Conservation (phyloP, 2,888 invertebrate genomes). For the Panopea generosa region DNA sequence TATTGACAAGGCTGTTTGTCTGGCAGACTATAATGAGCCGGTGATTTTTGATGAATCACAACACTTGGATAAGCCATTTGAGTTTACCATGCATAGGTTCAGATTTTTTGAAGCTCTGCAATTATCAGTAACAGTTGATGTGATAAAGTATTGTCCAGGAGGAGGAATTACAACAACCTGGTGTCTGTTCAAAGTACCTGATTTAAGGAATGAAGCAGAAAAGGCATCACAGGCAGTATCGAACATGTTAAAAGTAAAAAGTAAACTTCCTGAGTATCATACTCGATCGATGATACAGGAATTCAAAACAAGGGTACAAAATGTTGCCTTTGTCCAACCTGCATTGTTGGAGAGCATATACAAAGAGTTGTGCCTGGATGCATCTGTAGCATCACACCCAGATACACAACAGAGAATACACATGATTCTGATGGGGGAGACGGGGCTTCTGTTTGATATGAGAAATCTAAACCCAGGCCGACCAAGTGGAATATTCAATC, state of each 20-base stretch:
- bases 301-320: slow-evolving; percentile 26
- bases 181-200: not conserved
- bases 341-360: slow-evolving; percentile 32
- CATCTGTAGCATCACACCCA: slow-evolving; percentile 33
- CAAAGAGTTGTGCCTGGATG: slow-evolving; percentile 45
- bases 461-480: slow-evolving; percentile 40
- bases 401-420: slow-evolving; percentile 21
- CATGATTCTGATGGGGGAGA: slow-evolving; percentile 33
- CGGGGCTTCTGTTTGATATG: slow-evolving; percentile 34
- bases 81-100: slow-evolving; percentile 23
- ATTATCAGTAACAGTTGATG: slow-evolving; percentile 8
- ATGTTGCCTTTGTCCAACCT: slow-evolving; percentile 29
- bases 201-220: not conserved
- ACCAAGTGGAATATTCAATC: slow-evolving; percentile 22
- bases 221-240: not conserved
- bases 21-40: slow-evolving; percentile 20
- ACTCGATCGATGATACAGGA: slow-evolving; percentile 30
- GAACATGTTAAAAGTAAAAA: slow-evolving; percentile 17
- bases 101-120: slow-evolving; percentile 34
- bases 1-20: slow-evolving; percentile 14
- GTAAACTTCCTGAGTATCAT: slow-evolving; percentile 40
- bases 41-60: slow-evolving; percentile 41
- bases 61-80: slow-evolving; percentile 24
- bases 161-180: not conserved
- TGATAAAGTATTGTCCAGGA: slow-evolving; percentile 11